Evolutionary conservation across 2,797 vertebrate species (phyloP), one percentile per base, ranked within the genome.

Genomic region (Phyllotis vaccarum): DNA sequence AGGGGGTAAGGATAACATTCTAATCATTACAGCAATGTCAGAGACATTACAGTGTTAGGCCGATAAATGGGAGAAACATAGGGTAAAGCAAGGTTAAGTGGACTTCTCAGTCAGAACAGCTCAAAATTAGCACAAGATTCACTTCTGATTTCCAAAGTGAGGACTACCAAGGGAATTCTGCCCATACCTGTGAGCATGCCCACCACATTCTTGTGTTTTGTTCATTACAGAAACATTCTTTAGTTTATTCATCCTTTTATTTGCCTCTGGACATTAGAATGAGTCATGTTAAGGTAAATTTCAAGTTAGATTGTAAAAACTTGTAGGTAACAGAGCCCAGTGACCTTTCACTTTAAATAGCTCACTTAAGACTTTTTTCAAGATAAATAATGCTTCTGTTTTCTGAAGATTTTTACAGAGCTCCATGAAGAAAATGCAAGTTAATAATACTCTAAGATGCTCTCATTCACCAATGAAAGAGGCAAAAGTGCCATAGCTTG

Each of bases 341-440:
- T 1, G 54, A 64, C 88, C 40, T 86, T 86, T 88, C n/a, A 43
- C 40, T 66, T 66, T 76, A 79, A 60, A 90, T 64, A 85, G 49
- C 34, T 68, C 54, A 2, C 24, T 46, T 31, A 79, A 81, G 24
- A 90, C 49, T 76, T 88, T 27, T 40, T 11, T 83, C 68, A 64
- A 46, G 64, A 68, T 76, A 91, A 89, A 75, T 22, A 14, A 60
- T 58, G 29, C 34, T 86, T 40, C 56, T 40, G 31, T 75, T 91
- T 94, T 58, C 88, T 78, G n/a, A 89, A 93, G 82, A 94, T 21
- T 58, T 88, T 89, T 46, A 64, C 8, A 78, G 68, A 89, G 21
- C 46, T n/a, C 72, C 46, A 52, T 62, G 37, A 90, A 68, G 93
- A 40, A 94, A 92, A 93, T 37, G 11, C 49, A 90, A 66, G 83